phyloP scores from a whole-genome alignment of 2,888 invertebrate genomes.

The Tipula confusa region DNA sequence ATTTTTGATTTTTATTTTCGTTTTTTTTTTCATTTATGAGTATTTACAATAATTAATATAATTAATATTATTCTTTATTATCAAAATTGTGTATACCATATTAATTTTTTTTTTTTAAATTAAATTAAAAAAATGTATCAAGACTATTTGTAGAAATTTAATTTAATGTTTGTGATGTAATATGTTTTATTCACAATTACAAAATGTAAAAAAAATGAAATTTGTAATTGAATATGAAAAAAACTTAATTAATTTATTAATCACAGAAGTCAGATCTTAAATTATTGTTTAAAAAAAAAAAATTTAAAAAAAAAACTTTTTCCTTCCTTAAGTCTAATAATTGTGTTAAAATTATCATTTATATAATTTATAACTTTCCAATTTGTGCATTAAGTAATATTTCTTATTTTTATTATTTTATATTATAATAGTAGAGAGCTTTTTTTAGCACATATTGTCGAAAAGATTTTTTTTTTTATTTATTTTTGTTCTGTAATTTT shows the following conservation, averaged over 20 bases:
- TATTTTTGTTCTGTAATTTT: background rate
- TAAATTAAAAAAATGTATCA: background rate
- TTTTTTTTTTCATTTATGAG: background rate
- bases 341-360: background rate
- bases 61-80: background rate
- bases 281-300: background rate
- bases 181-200: background rate
- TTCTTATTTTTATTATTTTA: background rate
- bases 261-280: background rate
- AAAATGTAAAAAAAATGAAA: background rate
- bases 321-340: background rate
- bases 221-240: background rate
- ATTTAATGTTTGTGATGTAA: background rate
- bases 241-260: background rate
- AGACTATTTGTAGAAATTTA: background rate
- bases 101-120: too few species aligned
- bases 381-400: background rate
- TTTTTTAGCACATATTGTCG: background rate
- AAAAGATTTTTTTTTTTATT: background rate
- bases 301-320: too few species aligned
- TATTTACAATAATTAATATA: conserved; percentile 20
- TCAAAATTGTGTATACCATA: background rate
- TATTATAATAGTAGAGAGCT: background rate
- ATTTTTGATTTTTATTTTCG: background rate
- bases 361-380: background rate